Evolutionary conservation across 2,113 vertebrate species (phyloP).

Genomic region (Hiodon tergisus): DNA sequence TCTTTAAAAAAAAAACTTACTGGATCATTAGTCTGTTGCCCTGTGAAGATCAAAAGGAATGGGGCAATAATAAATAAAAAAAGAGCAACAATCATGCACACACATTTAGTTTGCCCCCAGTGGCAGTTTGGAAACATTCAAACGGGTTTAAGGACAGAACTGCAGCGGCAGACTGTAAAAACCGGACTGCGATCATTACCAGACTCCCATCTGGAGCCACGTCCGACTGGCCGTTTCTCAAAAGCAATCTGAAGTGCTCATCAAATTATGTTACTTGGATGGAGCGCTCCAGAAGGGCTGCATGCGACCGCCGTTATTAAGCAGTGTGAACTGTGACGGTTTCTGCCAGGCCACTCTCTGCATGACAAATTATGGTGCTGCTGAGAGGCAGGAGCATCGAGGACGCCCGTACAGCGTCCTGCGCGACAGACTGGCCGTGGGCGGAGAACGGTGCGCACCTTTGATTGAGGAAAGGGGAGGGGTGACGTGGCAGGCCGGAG

Average conservation of each 20-base stretch:
- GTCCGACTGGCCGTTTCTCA: constrained; percentile 1
- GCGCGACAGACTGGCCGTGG: constrained; percentile 29
- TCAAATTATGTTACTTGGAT: neutral
- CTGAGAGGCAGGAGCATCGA: neutral
- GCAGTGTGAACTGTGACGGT: neutral
- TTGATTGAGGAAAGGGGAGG: constrained; percentile 33
- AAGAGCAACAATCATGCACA: neutral
- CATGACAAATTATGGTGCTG: neutral
- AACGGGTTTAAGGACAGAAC: neutral
- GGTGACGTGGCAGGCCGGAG: constrained; percentile 40
- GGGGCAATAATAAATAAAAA: neutral
- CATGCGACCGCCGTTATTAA: neutral
- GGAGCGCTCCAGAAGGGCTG: neutral
- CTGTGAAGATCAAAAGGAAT: neutral
- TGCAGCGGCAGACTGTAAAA: neutral
- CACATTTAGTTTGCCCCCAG: neutral
- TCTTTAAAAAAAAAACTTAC: neutral
- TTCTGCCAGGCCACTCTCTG: constrained; percentile 6
- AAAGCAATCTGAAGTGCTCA: constrained; percentile 1
- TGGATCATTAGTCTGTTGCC: neutral
- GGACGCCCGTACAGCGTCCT: neutral
- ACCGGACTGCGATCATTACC: neutral
- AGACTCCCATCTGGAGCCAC: neutral
- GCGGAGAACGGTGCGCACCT: constrained; percentile 42
- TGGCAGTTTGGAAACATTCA: neutral